Conservation (phyloP, 2,797 vertebrate genomes). For the Darevskia mixta region DNA sequence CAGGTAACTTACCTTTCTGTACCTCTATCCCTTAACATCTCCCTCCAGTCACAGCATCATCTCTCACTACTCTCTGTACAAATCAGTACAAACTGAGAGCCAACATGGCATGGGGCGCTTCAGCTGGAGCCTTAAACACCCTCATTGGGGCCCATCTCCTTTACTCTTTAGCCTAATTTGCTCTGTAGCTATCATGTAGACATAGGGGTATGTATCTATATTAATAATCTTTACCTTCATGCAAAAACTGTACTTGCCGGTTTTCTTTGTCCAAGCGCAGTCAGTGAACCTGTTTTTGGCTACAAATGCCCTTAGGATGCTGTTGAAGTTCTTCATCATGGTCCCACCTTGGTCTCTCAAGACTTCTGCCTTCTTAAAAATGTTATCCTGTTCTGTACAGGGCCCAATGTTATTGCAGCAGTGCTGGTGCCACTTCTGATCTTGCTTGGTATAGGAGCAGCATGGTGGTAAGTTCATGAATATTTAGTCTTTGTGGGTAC, state of each 20-base stretch:
- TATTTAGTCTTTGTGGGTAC: not conserved
- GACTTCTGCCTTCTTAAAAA: not conserved
- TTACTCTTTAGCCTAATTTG: too few relatives aligned
- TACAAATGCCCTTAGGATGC: not conserved
- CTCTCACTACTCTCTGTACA: not conserved
- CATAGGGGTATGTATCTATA: too few relatives aligned
- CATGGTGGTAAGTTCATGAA: not conserved
- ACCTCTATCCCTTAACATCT: too few relatives aligned
- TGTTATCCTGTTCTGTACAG: not conserved
- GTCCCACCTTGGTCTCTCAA: not conserved
- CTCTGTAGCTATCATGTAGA: too few relatives aligned
- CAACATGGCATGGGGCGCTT: too few relatives aligned
- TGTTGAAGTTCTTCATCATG: not conserved
- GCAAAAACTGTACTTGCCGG: not conserved
- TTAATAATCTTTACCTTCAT: not conserved
- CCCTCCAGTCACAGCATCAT: not conserved
- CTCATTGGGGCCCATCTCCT: too few relatives aligned
- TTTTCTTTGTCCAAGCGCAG: not conserved
- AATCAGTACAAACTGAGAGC: not conserved
- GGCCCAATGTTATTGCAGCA: not conserved
- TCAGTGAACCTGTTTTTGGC: not conserved
- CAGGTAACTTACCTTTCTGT: slow-evolving; percentile 6
- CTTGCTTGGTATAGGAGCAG: not conserved
- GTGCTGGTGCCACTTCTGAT: not conserved
- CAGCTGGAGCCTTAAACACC: not conserved